Evolutionary conservation across 2,888 invertebrate species (phyloP).

Genomic region (Ametastegia equiseti): DNA sequence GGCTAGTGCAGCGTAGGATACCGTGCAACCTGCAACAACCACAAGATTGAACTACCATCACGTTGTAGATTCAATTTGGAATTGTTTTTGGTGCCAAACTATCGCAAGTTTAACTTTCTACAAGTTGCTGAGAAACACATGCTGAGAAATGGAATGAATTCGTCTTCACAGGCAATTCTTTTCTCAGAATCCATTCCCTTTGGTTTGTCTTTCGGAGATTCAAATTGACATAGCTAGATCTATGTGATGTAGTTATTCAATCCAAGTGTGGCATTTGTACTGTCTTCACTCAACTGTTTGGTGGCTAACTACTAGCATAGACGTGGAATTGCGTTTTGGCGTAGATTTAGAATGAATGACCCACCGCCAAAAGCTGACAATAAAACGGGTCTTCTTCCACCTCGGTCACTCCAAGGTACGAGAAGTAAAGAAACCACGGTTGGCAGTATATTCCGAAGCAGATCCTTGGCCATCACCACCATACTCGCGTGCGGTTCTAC

Average conservation of each 20-base stretch:
- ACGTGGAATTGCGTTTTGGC: neutral
- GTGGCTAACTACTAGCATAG: neutral
- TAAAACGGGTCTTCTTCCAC: constrained; percentile 86
- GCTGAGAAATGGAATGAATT: too few relatives aligned
- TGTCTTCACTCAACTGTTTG: neutral
- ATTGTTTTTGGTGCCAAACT: too few relatives aligned
- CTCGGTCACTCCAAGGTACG: constrained; percentile 90
- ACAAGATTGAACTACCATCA: neutral
- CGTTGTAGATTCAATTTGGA: neutral
- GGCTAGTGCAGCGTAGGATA: constrained; percentile 60
- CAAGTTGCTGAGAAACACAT: neutral
- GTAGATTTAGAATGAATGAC: neutral
- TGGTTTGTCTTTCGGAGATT: too few relatives aligned
- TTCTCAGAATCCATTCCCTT: too few relatives aligned
- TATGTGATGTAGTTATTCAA: too few relatives aligned
- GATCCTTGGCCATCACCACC: constrained; percentile 80
- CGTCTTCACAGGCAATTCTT: too few relatives aligned
- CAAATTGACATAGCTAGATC: too few relatives aligned
- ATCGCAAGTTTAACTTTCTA: too few relatives aligned
- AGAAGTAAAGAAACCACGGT: constrained; percentile 84
- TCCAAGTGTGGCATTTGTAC: too few relatives aligned
- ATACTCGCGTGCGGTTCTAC: constrained; percentile 83
- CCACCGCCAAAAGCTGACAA: constrained; percentile 81
- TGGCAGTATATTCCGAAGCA: constrained; percentile 83
- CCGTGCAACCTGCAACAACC: constrained; percentile 55